Evolutionary conservation across 2,797 vertebrate species (phyloP).

Genomic region (Amblyopsis hoosieri): DNA sequence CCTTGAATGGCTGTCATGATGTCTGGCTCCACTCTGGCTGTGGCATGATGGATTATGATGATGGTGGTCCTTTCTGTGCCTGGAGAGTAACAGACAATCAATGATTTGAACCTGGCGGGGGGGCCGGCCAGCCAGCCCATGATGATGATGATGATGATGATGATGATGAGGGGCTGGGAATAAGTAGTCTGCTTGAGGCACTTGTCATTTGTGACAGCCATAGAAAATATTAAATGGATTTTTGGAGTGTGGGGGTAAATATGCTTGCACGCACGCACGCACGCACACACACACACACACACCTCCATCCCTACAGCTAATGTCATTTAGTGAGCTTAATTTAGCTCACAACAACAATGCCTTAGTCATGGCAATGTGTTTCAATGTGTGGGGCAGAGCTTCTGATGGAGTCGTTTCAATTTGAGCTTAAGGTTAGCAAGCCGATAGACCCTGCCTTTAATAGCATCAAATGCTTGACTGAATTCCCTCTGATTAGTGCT

Average conservation of each 20-base stretch:
- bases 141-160: too few relatives aligned
- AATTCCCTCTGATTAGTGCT: neutral
- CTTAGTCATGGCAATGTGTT: too few relatives aligned
- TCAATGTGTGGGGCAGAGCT: too few relatives aligned
- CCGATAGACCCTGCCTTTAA: neutral
- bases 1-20: constrained; percentile 80
- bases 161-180: constrained; percentile 12
- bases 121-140: constrained; percentile 14
- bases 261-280: neutral
- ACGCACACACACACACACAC: neutral
- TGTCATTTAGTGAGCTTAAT: neutral
- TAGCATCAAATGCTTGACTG: too few relatives aligned
- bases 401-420: too few relatives aligned
- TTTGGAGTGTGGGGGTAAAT: neutral
- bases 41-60: constrained; percentile 82
- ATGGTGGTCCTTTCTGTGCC: constrained; percentile 78
- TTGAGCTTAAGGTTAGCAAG: too few relatives aligned
- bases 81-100: constrained; percentile 70
- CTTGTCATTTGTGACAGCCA: constrained; percentile 13
- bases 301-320: neutral
- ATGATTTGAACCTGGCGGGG: constrained; percentile 43
- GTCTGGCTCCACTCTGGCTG: constrained; percentile 81
- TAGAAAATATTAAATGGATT: constrained; percentile 7
- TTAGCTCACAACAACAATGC: too few relatives aligned
- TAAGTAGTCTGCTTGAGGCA: constrained; percentile 13